Base-by-base conservation (phyloP, 2,888 invertebrate species). In the Coelinius sp. region DNA sequence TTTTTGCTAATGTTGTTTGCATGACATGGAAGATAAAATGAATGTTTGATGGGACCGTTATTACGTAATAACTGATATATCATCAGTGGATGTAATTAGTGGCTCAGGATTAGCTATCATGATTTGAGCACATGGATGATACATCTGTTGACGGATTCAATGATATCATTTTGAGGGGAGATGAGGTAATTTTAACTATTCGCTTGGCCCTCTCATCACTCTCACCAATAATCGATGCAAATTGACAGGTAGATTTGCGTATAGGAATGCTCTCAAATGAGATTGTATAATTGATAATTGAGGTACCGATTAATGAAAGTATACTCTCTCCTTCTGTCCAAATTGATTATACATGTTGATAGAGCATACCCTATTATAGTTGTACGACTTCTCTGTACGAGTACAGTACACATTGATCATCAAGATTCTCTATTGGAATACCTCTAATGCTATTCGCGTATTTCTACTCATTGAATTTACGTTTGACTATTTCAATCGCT, bases 251-350 rank as follows among this genome's bases (percentile, higher is more conserved):
- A 79, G 75, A 76, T 77, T 49, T 49, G 46, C 46, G 79, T 77
- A 81, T 81, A 84, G 84, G 83, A 84, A 83, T 82, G 81, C 69
- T 2, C 17, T 17, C 20, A 17, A 49, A 49, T 17, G 46, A 78
- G 80, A 80, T 80, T 79, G 79, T 82, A 83, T 84, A 84, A 84
- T 84, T 84, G 80, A 81, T 83, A 20, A 17, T 49, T 20, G 46
- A 49, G 46, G 17, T 49, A 17, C 46, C 46, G 20, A 20, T 49
- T 6, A 49, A 17, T 20, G 46, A 49, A 49, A 49, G 20, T 49
- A 49, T 17, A 14, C 2, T 2, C 25, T 22, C 52, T 22, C 52
- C 53, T 27, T 25, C 25, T 53, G 3, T 12, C 25, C 14, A 12
- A 24, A 25, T 53, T 69, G 62, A 69, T 64, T 65, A 64, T 41